Conservation (phyloP, 2,888 invertebrate species). For the Tillus elongatus region DNA sequence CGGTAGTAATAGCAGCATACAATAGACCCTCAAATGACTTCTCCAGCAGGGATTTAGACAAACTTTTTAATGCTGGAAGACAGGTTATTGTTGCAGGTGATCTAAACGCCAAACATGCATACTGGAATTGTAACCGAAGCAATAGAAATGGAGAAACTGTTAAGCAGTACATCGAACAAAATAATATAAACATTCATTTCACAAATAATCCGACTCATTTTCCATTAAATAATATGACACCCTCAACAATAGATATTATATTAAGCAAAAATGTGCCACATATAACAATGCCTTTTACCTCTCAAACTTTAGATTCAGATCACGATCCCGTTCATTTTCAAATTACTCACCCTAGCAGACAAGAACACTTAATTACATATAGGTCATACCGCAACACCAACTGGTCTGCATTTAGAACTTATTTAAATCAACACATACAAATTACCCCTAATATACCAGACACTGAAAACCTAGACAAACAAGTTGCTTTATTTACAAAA, state of each 20-base stretch:
- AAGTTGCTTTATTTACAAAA: conserved; percentile 12
- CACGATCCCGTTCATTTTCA: conserved; percentile 8
- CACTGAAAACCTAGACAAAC: conserved; percentile 9
- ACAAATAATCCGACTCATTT: conserved; percentile 8
- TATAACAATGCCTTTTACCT: not conserved
- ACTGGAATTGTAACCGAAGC: conserved; percentile 8
- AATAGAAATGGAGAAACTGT: too few species aligned
- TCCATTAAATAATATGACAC: conserved; percentile 8
- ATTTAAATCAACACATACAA: conserved; percentile 9
- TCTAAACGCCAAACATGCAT: conserved; percentile 11
- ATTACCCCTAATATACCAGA: conserved; percentile 10
- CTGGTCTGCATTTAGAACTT: conserved; percentile 12
- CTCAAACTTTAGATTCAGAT: conserved; percentile 10
- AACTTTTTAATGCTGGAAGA: not conserved
- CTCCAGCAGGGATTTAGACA: conserved; percentile 1
- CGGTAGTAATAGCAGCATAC: conserved; percentile 6
- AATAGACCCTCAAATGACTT: conserved; percentile 10
- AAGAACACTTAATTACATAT: too few species aligned
- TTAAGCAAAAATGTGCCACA: conserved; percentile 2
- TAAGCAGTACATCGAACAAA: too few species aligned
- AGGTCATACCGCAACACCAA: too few species aligned
- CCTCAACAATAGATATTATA: conserved; percentile 12
- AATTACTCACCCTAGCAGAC: not conserved
- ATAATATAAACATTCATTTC: too few species aligned
- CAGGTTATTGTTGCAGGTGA: conserved; percentile 12